These are phyloP conservation scores for Tauraco hartlaubi DNA, from an alignment of 2,797 vertebrate genomes.

Conservation along the genomic window DNA sequence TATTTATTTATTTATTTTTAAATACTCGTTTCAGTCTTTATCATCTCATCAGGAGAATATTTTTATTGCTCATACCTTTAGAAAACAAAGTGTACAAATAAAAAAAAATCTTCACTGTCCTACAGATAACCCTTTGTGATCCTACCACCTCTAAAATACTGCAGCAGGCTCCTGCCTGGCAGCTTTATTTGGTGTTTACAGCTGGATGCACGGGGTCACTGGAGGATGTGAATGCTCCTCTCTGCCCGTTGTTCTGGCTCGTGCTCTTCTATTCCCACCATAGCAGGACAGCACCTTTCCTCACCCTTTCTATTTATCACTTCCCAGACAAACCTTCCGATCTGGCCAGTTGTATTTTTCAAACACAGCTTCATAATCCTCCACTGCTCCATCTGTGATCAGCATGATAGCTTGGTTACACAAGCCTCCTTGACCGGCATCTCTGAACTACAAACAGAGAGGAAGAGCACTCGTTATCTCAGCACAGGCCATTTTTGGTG, in stretches of 20 bases:
- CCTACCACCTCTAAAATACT: neutral
- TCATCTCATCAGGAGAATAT: neutral
- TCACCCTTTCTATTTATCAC: neutral
- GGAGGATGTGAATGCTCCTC: neutral
- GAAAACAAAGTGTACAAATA: neutral
- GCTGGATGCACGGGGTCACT: rapidly evolving
- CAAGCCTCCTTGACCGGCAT: slow-evolving; percentile 89
- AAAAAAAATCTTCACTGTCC: neutral
- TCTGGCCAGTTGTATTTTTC: slow-evolving; percentile 96
- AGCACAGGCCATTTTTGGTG: neutral
- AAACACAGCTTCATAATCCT: slow-evolving; percentile 92
- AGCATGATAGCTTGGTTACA: slow-evolving; percentile 99
- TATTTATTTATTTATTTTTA: neutral
- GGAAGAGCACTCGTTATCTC: neutral
- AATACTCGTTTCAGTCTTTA: neutral
- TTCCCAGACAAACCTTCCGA: slow-evolving; percentile 82
- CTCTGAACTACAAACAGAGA: slow-evolving; percentile 82
- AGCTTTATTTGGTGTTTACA: neutral
- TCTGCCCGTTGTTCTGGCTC: neutral
- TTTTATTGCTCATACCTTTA: neutral
- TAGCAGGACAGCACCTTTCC: neutral
- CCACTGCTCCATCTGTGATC: slow-evolving; percentile 95
- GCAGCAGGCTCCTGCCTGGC: neutral
- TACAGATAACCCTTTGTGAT: neutral
- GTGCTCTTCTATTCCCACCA: neutral